Evolutionary conservation across 2,113 vertebrate species (phyloP).

Genomic region (Climacteris rufus): DNA sequence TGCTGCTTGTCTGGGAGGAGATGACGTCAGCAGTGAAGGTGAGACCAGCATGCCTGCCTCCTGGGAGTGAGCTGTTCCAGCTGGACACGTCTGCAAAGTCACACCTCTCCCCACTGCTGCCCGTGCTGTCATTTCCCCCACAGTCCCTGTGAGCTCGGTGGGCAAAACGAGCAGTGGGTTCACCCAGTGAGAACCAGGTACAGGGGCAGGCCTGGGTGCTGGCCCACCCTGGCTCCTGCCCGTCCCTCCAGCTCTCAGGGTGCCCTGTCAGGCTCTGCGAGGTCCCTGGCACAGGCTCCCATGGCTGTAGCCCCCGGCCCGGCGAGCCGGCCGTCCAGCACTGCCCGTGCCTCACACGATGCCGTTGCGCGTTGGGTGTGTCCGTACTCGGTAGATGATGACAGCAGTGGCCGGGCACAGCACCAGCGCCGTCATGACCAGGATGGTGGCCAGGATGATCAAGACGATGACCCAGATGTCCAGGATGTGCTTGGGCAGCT

Average conservation of each 20-base stretch:
- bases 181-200: rapidly evolving
- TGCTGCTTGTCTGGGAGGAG: neutral
- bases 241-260: neutral
- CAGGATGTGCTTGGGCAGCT: slow-evolving; percentile 76
- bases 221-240: neutral
- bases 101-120: neutral
- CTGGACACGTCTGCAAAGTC: neutral
- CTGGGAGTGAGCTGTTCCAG: rapidly evolving
- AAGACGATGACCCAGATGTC: slow-evolving; percentile 81
- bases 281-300: neutral
- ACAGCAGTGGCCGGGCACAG: slow-evolving; percentile 74
- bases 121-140: neutral
- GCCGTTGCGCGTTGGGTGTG: slow-evolving; percentile 67
- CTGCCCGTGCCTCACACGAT: slow-evolving; percentile 7
- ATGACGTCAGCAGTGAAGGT: rapidly evolving
- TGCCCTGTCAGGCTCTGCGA: rapidly evolving
- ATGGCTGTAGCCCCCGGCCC: neutral
- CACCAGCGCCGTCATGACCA: slow-evolving; percentile 78
- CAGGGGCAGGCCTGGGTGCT: neutral
- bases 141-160: rapidly evolving
- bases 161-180: neutral
- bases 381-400: slow-evolving; percentile 78
- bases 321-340: rapidly evolving
- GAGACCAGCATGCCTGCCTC: neutral
- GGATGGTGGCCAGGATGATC: slow-evolving; percentile 78